These are phyloP conservation scores for Cataglyphis hispanica DNA, from an alignment of 1,140 invertebrate genomes.

Conservation along the genomic window DNA sequence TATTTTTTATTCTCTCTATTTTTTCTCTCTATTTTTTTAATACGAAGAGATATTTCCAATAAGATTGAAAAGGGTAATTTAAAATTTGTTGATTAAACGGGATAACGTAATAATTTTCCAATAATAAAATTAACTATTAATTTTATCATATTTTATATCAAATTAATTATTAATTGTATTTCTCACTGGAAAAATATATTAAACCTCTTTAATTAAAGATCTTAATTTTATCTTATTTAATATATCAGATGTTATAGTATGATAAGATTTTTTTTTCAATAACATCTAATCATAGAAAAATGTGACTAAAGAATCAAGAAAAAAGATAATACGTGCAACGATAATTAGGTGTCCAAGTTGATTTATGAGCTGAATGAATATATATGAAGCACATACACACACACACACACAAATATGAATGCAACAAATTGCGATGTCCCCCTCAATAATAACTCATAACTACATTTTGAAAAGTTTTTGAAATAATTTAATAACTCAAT, in stretches of 20 bases:
- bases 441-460: not conserved
- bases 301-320: not conserved
- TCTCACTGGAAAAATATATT: not conserved
- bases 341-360: not conserved
- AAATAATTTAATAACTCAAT: too few relatives aligned
- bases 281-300: not conserved
- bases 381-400: too few relatives aligned
- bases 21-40: not conserved
- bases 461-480: not conserved
- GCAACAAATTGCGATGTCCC: not conserved
- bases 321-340: not conserved
- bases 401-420: not conserved
- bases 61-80: not conserved
- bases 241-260: not conserved
- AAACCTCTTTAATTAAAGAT: not conserved
- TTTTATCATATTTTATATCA: conserved; percentile 31
- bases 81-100: not conserved
- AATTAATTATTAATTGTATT: conserved; percentile 25
- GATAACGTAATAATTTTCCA: not conserved
- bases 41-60: conserved; percentile 7
- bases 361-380: too few relatives aligned
- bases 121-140: conserved; percentile 14
- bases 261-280: not conserved
- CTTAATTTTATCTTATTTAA: conserved; percentile 5
- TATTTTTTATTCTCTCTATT: not conserved